Base-by-base conservation (phyloP, 1,140 invertebrate species). In the Procambarus virginalis region DNA sequence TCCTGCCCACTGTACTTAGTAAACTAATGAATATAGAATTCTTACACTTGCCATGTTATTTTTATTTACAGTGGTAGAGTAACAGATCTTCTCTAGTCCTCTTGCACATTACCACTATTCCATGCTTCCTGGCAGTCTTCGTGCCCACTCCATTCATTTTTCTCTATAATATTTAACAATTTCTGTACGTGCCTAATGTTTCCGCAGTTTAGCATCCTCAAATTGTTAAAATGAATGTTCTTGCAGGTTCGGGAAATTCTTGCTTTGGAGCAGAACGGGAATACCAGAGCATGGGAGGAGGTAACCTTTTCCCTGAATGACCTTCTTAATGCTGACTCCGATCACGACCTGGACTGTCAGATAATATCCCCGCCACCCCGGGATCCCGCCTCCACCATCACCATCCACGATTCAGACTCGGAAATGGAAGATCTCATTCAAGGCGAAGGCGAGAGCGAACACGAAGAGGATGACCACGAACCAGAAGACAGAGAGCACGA, bases 351-450 rank as follows among this genome's bases (percentile, higher is more conserved):
- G 48, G 92, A 92, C 45, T 92, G 92, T 81, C 92, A 92, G 84
- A 92, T 92, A 45, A 88, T 92, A 46, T 91, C 92, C 5, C 92
- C 92, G 2, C 92, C 92, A 14, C 92, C 92, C 46, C 86, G 90
- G 10, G 85, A 89, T 46, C 90, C 92, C 45, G 79, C 92, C 34
- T 88, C 92, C n/a, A 92, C 90, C 64, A 92, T 92, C 22, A 92
- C 92, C 14, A 92, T 92, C n/a, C 86, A 87, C 34, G 92, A 92
- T 73, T 90, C 92, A 34, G 92, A 92, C 55, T 84, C 76, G 45
- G 92, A 92, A 64, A 86, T 88, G 77, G 85, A 86, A 46, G 83
- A 85, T n/a, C 64, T 76, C 12, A 75, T 79, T 20, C 55, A 84
- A 46, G 76, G 76, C 45, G 89, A 90, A 12, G 76, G 60, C 10